A percentile compares a stretch with the other conserved stretches of the same genome.
These are phyloP conservation scores for Drusus annulatus DNA, from an alignment of 1,140 invertebrate genomes.

Conservation along the genomic window DNA sequence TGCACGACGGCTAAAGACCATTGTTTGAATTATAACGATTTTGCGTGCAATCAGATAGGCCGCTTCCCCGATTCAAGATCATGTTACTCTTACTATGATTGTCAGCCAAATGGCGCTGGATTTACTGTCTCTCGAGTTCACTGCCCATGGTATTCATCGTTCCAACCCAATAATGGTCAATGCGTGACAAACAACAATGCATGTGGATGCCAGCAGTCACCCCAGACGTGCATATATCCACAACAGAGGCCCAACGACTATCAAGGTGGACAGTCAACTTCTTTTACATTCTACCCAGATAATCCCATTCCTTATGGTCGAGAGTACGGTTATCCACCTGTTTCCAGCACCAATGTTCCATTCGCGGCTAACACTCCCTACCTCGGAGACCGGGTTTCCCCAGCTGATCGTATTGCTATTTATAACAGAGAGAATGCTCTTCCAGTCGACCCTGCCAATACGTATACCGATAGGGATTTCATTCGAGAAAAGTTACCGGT, in stretches of 20 bases:
- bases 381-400: neutral
- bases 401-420: neutral
- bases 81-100: conserved; percentile 36
- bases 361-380: neutral
- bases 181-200: conserved; percentile 10
- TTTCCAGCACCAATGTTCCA: too few relatives aligned
- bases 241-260: neutral
- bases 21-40: neutral
- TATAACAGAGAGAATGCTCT: too few relatives aligned
- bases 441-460: too few relatives aligned
- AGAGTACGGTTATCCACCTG: neutral
- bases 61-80: conserved; percentile 33
- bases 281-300: neutral
- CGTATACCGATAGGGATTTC: too few relatives aligned
- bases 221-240: conserved; percentile 1
- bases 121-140: conserved; percentile 11
- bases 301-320: neutral
- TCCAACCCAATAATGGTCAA: conserved; percentile 9
- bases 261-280: neutral
- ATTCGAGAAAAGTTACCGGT: too few relatives aligned
- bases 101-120: conserved; percentile 16
- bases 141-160: conserved; percentile 21
- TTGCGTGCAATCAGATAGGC: conserved; percentile 4
- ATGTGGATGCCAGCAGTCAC: conserved; percentile 2
- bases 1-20: conserved; percentile 25